Evolutionary conservation across 2,797 vertebrate species (phyloP).

Genomic region (Leptodactylus fallax): DNA sequence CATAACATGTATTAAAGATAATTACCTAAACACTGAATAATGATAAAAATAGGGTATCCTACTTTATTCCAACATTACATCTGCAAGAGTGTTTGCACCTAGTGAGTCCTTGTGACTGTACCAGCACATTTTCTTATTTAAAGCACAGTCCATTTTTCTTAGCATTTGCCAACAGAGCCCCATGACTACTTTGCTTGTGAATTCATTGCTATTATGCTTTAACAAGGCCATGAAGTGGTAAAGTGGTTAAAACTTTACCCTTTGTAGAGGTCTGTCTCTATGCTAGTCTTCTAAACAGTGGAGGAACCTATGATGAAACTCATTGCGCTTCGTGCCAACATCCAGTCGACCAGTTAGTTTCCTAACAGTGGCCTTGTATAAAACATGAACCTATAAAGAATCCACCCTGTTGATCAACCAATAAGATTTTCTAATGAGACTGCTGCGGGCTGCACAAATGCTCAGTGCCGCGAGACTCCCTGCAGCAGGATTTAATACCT

Average conservation of each 20-base stretch:
- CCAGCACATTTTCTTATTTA: slow-evolving; percentile 26
- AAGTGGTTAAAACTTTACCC: slow-evolving; percentile 33
- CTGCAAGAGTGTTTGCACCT: not conserved
- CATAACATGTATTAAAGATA: not conserved
- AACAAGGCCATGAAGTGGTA: slow-evolving; percentile 16
- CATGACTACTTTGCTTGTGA: slow-evolving; percentile 13
- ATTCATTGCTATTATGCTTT: slow-evolving; percentile 24
- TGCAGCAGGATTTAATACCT: slow-evolving; percentile 56
- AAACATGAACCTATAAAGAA: slow-evolving; percentile 31
- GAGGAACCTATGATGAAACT: not conserved
- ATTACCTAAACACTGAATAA: slow-evolving; percentile 15
- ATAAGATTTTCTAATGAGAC: slow-evolving; percentile 49
- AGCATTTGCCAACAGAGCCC: slow-evolving; percentile 24
- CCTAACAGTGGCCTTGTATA: slow-evolving; percentile 4
- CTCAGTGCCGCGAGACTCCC: slow-evolving; percentile 38
- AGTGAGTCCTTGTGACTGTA: not conserved
- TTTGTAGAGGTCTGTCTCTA: slow-evolving; percentile 20
- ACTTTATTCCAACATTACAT: slow-evolving; percentile 8
- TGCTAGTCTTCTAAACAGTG: no score
- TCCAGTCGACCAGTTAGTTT: slow-evolving; percentile 11
- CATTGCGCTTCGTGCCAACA: slow-evolving; percentile 13
- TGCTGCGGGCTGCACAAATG: slow-evolving; percentile 42
- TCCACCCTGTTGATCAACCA: slow-evolving; percentile 39
- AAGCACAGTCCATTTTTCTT: slow-evolving; percentile 34
- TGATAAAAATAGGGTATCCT: slow-evolving; percentile 7